Evolutionary conservation across 2,888 invertebrate species (phyloP), one percentile per base, ranked within the genome.

Genomic region (Cataglyphis cursor): DNA sequence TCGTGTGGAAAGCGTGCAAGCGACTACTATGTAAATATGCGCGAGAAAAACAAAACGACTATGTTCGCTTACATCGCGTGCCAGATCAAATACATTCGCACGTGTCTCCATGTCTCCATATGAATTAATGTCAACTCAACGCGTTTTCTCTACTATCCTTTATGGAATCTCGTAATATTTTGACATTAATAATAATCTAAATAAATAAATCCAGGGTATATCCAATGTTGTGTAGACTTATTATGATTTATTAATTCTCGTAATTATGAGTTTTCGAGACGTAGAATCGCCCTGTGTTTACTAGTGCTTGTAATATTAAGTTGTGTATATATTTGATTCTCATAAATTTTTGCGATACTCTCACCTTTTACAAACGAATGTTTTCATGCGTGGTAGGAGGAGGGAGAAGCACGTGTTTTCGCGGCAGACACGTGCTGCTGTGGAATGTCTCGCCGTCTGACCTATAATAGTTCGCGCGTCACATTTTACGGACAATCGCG

Each of bases 361-460:
- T 21, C 31, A 65, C 44, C 41, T 65, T n/a, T 44, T 31, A 35
- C 76, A 31, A 44, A 21, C 65, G 85, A 83, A 83, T 89, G 85
- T 88, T 88, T 88, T 82, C 85, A 85, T 85, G 83, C 87, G 83
- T 73, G 66, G 8, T 21, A 24, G 18, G 21, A 31, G 28, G 38
- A 44, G 70, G 59, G 66, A 65, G 84, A 85, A 81, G 81, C 89
- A 89, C 89, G 89, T 89, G 89, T 85, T 89, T 88, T 89, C 62
- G 72, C 28, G 78, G 84, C 85, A 74, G 38, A 28, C 89, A 88
- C 89, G 89, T 85, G 89, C 82, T 72, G 48, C 41, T 59, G 68
- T 61, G 65, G 78, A 72, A 78, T 73, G 44, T 76, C 87, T 81
- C 66, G 31, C 68, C 61, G 31, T 66, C 54, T 35, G 72, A 84